These are phyloP conservation scores for Drosophila pullipes DNA, from an alignment of 2,888 invertebrate genomes.

Conservation along the genomic window DNA sequence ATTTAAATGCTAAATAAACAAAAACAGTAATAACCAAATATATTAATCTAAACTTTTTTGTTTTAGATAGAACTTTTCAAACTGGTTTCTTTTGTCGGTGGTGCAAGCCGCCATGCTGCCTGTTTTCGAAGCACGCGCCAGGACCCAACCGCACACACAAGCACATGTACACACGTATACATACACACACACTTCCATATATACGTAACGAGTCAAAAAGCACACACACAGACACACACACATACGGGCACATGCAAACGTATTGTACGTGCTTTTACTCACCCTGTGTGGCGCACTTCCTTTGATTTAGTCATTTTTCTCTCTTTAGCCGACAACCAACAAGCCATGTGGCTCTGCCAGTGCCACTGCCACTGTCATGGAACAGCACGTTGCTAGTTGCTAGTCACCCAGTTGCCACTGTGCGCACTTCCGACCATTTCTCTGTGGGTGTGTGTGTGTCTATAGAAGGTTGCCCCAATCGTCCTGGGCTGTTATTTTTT, in stretches of 20 bases:
- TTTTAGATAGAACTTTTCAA: slow-evolving; percentile 7
- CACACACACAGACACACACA: slow-evolving; percentile 27
- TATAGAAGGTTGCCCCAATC: slow-evolving; percentile 51
- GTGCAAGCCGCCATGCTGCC: slow-evolving; percentile 59
- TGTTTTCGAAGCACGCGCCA: slow-evolving; percentile 78
- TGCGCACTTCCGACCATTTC: slow-evolving; percentile 74
- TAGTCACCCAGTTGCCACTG: slow-evolving; percentile 56
- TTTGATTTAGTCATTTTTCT: slow-evolving; percentile 84
- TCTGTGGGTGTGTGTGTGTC: slow-evolving; percentile 65
- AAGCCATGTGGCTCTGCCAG: slow-evolving; percentile 56
- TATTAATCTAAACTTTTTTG: too few species aligned
- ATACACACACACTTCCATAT: slow-evolving; percentile 34
- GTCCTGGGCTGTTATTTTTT: slow-evolving; percentile 52
- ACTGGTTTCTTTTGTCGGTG: slow-evolving; percentile 45
- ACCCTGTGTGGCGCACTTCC: slow-evolving; percentile 80
- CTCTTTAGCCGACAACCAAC: slow-evolving; percentile 77
- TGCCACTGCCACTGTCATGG: slow-evolving; percentile 37
- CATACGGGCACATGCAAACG: slow-evolving; percentile 42
- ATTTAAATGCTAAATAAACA: not conserved
- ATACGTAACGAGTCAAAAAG: slow-evolving; percentile 37
- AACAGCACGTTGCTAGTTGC: slow-evolving; percentile 57
- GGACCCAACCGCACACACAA: slow-evolving; percentile 60
- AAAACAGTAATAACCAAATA: not conserved
- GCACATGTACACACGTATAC: slow-evolving; percentile 30
- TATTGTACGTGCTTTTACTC: slow-evolving; percentile 75